A percentile compares a stretch with the other conserved stretches of the same genome.
These are phyloP conservation scores for Erebia aethiops DNA, from an alignment of 2,888 invertebrate species.

Conservation along the genomic window DNA sequence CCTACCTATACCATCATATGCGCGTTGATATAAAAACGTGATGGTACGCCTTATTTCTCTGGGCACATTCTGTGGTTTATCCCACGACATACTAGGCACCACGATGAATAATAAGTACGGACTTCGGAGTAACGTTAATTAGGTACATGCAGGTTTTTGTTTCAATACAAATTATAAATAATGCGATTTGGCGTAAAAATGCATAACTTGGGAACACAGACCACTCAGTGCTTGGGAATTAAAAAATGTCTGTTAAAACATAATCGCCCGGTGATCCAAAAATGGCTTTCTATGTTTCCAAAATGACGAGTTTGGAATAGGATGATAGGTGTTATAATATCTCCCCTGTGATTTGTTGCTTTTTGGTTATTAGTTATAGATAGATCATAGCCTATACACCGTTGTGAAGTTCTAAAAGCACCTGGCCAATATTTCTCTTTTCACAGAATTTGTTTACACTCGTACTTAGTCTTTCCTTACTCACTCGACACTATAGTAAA, in stretches of 20 bases:
- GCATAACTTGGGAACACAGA: too few species aligned
- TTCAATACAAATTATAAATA: too few species aligned
- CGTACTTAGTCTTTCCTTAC: background rate
- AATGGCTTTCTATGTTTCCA: too few species aligned
- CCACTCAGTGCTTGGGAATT: too few species aligned
- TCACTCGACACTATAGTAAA: background rate
- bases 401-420: constrained; percentile 15
- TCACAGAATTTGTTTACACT: constrained; percentile 18
- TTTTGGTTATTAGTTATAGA: background rate
- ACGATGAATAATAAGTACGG: constrained; percentile 9
- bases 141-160: background rate
- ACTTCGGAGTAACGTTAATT: constrained; percentile 2
- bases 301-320: too few species aligned
- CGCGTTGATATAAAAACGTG: background rate
- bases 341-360: background rate
- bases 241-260: too few species aligned
- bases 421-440: constrained; percentile 26
- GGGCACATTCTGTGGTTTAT: constrained; percentile 6
- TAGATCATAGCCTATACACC: constrained; percentile 5
- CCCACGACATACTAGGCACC: background rate
- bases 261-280: too few species aligned
- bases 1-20: too few species aligned
- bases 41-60: background rate
- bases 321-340: too few species aligned
- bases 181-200: background rate